Evolutionary conservation across 2,888 invertebrate genomes (phyloP).

Genomic region (Lumbricus terrestris): DNA sequence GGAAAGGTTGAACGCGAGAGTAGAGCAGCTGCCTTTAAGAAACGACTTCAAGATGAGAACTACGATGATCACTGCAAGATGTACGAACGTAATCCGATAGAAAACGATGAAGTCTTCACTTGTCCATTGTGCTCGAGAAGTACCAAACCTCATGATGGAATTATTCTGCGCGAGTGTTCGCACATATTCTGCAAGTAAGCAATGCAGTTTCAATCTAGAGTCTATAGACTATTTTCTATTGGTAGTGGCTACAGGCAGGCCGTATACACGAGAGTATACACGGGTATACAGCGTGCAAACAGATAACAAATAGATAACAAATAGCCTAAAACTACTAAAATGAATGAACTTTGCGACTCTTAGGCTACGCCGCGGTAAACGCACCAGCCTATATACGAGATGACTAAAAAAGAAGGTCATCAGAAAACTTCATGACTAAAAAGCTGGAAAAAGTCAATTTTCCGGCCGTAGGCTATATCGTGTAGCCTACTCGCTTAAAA

Average conservation of each 20-base stretch:
- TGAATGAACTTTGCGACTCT: too few relatives aligned
- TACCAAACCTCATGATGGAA: neutral
- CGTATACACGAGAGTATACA: too few relatives aligned
- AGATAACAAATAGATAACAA: too few relatives aligned
- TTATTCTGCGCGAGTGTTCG: neutral
- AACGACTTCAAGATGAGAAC: neutral
- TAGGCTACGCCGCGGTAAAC: too few relatives aligned
- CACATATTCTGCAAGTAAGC: slow-evolving; percentile 9
- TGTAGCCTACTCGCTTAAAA: too few relatives aligned
- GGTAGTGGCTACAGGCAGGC: neutral
- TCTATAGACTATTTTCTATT: neutral
- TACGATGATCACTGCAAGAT: neutral
- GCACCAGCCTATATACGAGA: too few relatives aligned
- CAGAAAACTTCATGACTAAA: too few relatives aligned
- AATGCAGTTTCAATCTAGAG: neutral
- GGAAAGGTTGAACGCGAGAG: neutral
- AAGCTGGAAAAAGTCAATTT: too few relatives aligned
- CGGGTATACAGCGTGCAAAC: too few relatives aligned
- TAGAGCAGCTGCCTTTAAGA: neutral
- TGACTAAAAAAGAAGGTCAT: too few relatives aligned
- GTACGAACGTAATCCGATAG: neutral
- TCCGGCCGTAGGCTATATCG: too few relatives aligned
- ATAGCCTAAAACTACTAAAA: too few relatives aligned
- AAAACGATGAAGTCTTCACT: neutral
- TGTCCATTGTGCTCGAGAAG: neutral